These are phyloP conservation scores for Formica aserva DNA, from an alignment of 2,888 invertebrate species.

Conservation along the genomic window DNA sequence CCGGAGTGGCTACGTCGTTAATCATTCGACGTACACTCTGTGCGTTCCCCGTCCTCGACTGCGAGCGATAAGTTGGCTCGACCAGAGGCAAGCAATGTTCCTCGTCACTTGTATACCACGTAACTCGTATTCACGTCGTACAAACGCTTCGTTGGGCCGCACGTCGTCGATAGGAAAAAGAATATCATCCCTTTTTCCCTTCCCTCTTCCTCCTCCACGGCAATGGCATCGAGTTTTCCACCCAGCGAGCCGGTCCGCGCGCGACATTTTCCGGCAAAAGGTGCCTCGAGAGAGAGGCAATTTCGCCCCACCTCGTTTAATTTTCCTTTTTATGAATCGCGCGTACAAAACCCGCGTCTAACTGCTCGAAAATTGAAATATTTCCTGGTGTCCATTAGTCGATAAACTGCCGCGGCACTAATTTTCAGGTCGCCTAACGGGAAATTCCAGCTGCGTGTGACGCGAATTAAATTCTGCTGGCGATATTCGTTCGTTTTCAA, in stretches of 20 bases:
- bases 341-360: constrained; percentile 26
- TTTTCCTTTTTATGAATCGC: constrained; percentile 51
- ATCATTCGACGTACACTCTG: constrained; percentile 65
- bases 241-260: neutral
- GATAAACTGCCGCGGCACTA: constrained; percentile 48
- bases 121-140: constrained; percentile 58
- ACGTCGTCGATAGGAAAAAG: constrained; percentile 74
- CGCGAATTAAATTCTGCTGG: constrained; percentile 52
- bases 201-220: neutral
- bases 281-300: constrained; percentile 12
- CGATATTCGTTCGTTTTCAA: constrained; percentile 45
- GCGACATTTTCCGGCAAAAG: constrained; percentile 4
- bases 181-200: constrained; percentile 49
- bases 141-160: constrained; percentile 70
- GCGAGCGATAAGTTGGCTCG: constrained; percentile 66
- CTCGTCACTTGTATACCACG: constrained; percentile 57
- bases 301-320: constrained; percentile 27
- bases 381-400: constrained; percentile 52
- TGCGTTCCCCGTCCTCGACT: constrained; percentile 44
- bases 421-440: constrained; percentile 48
- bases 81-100: constrained; percentile 48
- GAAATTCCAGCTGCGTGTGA: constrained; percentile 52
- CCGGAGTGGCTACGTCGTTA: constrained; percentile 65
- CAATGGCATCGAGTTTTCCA: constrained; percentile 31
- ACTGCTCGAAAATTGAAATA: constrained; percentile 48